Percentiles rank a stretch among this genome's conserved stretches.
Conservation (phyloP, 2,888 invertebrate species). For the Dicycla oo region DNA sequence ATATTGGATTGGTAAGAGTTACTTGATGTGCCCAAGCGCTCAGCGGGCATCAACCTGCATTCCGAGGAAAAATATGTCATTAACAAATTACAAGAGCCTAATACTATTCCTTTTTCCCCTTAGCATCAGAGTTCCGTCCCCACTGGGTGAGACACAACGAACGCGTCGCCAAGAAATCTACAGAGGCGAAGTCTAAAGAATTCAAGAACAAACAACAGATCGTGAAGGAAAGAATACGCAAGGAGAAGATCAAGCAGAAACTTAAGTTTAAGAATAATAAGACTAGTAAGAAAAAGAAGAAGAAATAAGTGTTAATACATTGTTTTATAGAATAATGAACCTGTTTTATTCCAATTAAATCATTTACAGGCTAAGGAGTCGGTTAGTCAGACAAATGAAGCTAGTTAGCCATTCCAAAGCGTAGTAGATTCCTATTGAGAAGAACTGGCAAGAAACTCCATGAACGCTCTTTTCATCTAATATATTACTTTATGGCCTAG, state of each 20-base stretch:
- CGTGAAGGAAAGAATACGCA: conserved; percentile 93
- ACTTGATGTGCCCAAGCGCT: too few relatives aligned
- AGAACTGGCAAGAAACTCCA: not conserved
- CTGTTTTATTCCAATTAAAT: conserved; percentile 23
- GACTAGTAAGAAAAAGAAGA: conserved; percentile 79
- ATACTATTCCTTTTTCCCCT: not conserved
- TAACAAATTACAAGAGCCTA: not conserved
- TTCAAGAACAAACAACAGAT: conserved; percentile 94
- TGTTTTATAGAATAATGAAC: conserved; percentile 6
- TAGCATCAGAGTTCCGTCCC: conserved; percentile 91
- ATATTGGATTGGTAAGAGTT: too few relatives aligned
- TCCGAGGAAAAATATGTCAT: not conserved
- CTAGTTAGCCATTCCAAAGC: not conserved
- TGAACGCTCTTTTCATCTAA: too few relatives aligned
- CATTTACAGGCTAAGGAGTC: not conserved
- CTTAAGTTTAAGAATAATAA: conserved; percentile 79
- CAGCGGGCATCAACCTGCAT: too few relatives aligned
- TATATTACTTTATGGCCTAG: not conserved
- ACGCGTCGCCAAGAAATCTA: conserved; percentile 83
- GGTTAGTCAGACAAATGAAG: not conserved
- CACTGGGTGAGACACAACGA: conserved; percentile 95
- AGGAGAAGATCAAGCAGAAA: conserved; percentile 91
- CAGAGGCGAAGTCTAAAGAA: conserved; percentile 89
- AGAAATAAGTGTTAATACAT: conserved; percentile 66
- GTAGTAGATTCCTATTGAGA: not conserved